Evolutionary conservation across 92 coral and sea anemone genomes (phyloP), one percentile per base, ranked within the genome.

Genomic region (Siderastrea siderea): DNA sequence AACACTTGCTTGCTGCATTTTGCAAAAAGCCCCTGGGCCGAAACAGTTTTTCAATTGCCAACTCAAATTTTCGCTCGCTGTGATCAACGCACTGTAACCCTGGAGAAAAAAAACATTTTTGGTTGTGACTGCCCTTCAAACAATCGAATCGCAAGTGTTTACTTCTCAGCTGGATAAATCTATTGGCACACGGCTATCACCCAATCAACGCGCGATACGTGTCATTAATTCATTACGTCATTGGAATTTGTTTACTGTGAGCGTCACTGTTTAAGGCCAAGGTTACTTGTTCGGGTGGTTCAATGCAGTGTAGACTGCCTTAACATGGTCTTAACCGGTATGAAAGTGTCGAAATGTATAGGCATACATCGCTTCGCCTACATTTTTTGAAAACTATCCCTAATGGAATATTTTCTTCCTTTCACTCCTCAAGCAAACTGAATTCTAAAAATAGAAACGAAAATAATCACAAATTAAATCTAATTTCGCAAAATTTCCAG

Each of bases 191-290:
- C 69, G 12, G 77, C 47, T 57, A 8, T 10, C 12, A 11, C 8
- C 86, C 78, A 82, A 71, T 82, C 48, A 57, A 26, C 44, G 60
- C 9, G 15, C 75, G 11, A 16, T 14, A 26, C 47, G 50, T 80
- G 59, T n/a, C 19, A 44, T 13, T 1, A 0, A 13, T 60, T 62
- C 78, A 74, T 4, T 16, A 81, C 86, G 77, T 68, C 58, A 82
- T n/a, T 16, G 17, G n/a, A 55, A 16, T 66, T 69, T 68, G 61
- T 81, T 81, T 54, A 81, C 86, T 14, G 13, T 15, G n/a, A 14
- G 65, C 86, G 77, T 26, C 50, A 38, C 3, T 55, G 0, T 66
- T 5, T 68, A 16, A 54, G 10, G 75, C 17, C 85, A 67, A 51
- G 76, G 75, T 11, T 59, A 69, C 7, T 7, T 43, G 19, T 26